Evolutionary conservation across 2,113 vertebrate genomes (phyloP).

Genomic region (Ramphastos sulfuratus): DNA sequence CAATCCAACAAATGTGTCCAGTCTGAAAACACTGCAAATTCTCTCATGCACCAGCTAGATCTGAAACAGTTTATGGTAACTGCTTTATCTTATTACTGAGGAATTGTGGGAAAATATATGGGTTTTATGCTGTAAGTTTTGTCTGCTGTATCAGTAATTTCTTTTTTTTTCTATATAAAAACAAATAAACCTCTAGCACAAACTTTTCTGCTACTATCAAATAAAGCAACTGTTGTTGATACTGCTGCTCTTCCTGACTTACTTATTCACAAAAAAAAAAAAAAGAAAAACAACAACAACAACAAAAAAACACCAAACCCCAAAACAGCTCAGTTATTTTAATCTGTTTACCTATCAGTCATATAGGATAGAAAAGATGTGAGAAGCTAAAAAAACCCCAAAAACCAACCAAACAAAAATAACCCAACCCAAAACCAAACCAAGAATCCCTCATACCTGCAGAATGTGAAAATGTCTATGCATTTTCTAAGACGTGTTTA

Average conservation of each 20-base stretch:
- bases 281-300: no score
- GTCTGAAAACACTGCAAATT: neutral
- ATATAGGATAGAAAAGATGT: neutral
- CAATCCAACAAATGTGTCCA: rapidly evolving
- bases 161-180: neutral
- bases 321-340: neutral
- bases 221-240: neutral
- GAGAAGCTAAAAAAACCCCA: neutral
- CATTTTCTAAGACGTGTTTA: neutral
- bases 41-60: neutral
- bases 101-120: neutral
- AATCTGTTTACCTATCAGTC: neutral
- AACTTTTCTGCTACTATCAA: neutral
- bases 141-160: neutral
- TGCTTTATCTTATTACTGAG: neutral
- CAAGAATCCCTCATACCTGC: neutral
- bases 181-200: neutral
- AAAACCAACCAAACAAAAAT: no score
- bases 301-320: no score
- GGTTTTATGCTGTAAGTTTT: neutral
- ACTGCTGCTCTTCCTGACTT: neutral
- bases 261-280: neutral
- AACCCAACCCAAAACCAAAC: no score
- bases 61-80: neutral
- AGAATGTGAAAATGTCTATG: neutral